Evolutionary conservation across 2,888 invertebrate species (phyloP), one percentile per base, ranked within the genome.

Genomic region (Cantharis rufa): DNA sequence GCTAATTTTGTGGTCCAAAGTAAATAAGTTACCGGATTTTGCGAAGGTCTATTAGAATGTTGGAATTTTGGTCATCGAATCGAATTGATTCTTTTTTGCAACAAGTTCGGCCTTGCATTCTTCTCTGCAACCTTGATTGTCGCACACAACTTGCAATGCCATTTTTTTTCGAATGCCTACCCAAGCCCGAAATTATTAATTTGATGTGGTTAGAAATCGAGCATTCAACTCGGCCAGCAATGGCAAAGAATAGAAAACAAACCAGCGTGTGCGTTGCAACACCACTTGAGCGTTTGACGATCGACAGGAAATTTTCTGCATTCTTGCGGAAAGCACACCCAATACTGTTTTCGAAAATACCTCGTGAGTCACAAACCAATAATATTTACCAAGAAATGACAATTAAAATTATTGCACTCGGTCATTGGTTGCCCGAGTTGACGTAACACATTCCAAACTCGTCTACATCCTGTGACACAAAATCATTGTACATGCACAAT

Each of bases 391-490:
- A 48, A n/a, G 48, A 48, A 48, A n/a, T 48, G 48, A 48, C 48
- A 48, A 48, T 48, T 48, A 48, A n/a, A 48, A 48, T 48, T 73
- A 73, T 81, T 80, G 78, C 80, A 81, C 70, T 82, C 81, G 81
- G 81, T 82, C 82, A 82, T 80, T 81, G 81, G 79, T 73, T 82
- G 83, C 81, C 83, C 81, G 81, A 75, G 18, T 68, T 82, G 82
- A 83, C 82, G 83, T 83, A 82, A 83, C 77, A 72, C 81, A 83
- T 81, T 82, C 81, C 83, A 75, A 80, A 78, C 83, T 64, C 62
- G 83, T 82, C 80, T 75, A 78, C 78, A 77, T 80, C 76, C 80
- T 78, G 74, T 78, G 79, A 70, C 78, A 79, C 80, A 79, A 76
- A 79, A 76, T 66, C 70, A n/a, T 27, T 32, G 63, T 61, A 27